These are phyloP conservation scores for Chionis minor DNA, from an alignment of 2,113 vertebrate species.

Conservation along the genomic window DNA sequence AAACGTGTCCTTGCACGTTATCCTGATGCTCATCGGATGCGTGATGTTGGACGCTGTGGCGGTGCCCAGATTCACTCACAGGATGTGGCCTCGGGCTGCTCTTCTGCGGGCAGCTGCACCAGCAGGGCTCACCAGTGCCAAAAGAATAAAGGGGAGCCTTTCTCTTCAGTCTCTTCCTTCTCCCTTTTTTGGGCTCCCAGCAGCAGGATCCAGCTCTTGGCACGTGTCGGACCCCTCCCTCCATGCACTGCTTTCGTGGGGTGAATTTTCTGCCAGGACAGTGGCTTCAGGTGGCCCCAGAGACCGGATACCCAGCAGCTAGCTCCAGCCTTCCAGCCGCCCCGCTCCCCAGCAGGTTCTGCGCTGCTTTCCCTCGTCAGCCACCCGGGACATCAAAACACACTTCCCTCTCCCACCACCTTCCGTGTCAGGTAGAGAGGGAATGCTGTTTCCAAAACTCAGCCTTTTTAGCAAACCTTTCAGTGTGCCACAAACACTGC, in stretches of 20 bases:
- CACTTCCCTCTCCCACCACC: neutral
- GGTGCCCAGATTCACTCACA: fast-evolving
- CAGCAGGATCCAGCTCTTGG: neutral
- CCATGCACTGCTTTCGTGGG: neutral
- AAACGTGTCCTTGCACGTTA: fast-evolving
- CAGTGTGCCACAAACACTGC: neutral
- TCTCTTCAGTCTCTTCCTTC: neutral
- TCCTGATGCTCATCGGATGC: neutral
- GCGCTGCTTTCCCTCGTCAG: neutral
- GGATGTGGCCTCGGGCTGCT: neutral
- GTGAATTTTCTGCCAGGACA: neutral
- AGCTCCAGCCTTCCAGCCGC: neutral
- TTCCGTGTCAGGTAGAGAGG: neutral
- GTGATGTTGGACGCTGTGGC: neutral
- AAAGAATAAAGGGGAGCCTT: fast-evolving
- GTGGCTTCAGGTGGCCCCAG: fast-evolving
- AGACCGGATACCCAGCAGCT: neutral
- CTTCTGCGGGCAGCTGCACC: neutral
- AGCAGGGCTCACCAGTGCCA: neutral
- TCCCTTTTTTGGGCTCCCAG: neutral
- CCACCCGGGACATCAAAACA: neutral
- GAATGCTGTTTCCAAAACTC: neutral
- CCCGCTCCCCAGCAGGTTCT: neutral
- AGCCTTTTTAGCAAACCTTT: neutral
- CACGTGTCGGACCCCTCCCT: neutral